Percentiles rank a stretch among this genome's conserved stretches.
These are phyloP conservation scores for Marisa cornuarietis DNA, from an alignment of 1,140 invertebrate genomes.

Conservation along the genomic window DNA sequence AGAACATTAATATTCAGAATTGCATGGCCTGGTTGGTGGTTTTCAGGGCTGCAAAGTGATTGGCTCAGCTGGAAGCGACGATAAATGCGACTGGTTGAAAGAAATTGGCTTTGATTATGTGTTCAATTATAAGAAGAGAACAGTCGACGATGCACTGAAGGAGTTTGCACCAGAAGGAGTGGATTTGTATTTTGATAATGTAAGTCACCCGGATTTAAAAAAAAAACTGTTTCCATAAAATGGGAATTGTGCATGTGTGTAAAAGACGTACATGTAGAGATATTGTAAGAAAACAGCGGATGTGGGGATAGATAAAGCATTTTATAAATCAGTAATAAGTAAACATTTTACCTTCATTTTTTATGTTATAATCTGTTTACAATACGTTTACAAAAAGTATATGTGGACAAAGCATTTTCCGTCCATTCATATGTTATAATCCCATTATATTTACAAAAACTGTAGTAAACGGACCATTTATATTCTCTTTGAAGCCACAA, in stretches of 20 bases:
- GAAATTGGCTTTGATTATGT: slow-evolving; percentile 75
- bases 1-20: too few species aligned
- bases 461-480: not conserved
- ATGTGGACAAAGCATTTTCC: too few species aligned
- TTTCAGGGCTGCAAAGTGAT: slow-evolving; percentile 68
- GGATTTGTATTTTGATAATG: slow-evolving; percentile 81
- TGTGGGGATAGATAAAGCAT: too few species aligned
- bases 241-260: not conserved
- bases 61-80: slow-evolving; percentile 76
- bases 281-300: too few species aligned
- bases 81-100: slow-evolving; percentile 76
- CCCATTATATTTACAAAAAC: too few species aligned
- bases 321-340: too few species aligned
- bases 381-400: too few species aligned
- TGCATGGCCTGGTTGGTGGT: too few species aligned
- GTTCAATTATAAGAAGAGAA: slow-evolving; percentile 80
- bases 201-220: slow-evolving; percentile 59
- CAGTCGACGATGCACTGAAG: slow-evolving; percentile 70
- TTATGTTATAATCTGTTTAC: too few species aligned
- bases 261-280: too few species aligned
- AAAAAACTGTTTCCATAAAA: not conserved
- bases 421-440: too few species aligned
- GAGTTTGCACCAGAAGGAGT: slow-evolving; percentile 75
- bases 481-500: not conserved
- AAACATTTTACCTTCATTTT: too few species aligned